Base-by-base conservation (phyloP, 1,140 invertebrate species). In the fruit fly (Drosophila melanogaster) region DNA sequence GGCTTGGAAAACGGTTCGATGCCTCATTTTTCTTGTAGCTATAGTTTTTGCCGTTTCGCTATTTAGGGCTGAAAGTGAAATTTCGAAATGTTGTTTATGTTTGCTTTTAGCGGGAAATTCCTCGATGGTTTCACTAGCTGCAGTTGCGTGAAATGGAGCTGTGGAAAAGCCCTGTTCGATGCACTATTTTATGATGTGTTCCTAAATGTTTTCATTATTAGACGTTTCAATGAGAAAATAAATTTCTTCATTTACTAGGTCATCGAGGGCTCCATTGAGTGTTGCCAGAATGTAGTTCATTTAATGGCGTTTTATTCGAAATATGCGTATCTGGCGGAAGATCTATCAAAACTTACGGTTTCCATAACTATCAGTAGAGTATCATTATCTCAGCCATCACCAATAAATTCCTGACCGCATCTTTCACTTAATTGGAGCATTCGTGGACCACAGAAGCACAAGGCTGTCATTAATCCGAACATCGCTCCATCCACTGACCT, bases 161-260 rank as follows among this genome's bases (percentile, higher is more conserved):
- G 22, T 19, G 15, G 37, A 44, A 44, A 54, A 50, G 22, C 41
- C 40, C 19, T 35, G 46, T 17, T 15, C 60, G 46, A 47, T 59
- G 33, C 76, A 60, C 24, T 22, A 41, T 59, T 86, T 87, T 89
- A 86, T 89, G 83, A 86, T 87, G 83, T 79, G 83, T 72, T 86
- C 69, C 83, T 79, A 89, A 89, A 89, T 87, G 83, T 79, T 83
- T 87, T 69, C 71, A 83, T 89, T 86, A 83, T 79, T 69, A 89
- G 62, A 53, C 62, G 62, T 79, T 86, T 77, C 79, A 83, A 77
- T 87, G 70, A 77, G 83, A 65, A 83, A 61, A 86, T 86, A 87
- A 83, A 87, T 87, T 81, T 55, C 15, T 40, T 40, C 44, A 83
- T 75, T 81, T 79, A 86, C 79, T 86, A 59, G 83, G 81, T 87